phyloP scores from a whole-genome alignment of 2,888 invertebrate species.

The Hirtodrosophila confusa region DNA sequence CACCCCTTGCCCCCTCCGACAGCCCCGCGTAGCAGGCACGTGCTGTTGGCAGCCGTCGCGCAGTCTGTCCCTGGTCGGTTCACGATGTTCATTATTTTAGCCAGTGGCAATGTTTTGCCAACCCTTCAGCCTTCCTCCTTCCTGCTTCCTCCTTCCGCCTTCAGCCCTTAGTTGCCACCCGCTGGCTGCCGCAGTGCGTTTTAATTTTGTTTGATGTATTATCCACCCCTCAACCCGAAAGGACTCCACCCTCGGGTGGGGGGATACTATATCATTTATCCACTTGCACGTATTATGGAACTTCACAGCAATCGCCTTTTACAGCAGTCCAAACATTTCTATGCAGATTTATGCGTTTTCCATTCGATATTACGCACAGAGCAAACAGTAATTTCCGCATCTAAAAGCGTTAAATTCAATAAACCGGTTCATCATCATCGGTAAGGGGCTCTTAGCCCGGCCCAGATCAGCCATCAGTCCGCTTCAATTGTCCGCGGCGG shows the following conservation, averaged over 20 bases:
- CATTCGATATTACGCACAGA: constrained; percentile 10
- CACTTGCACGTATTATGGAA: too few species aligned
- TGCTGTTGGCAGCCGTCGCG: constrained; percentile 47
- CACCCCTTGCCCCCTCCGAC: background rate
- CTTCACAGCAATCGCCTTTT: too few species aligned
- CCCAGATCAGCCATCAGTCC: too few species aligned
- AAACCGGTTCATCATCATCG: constrained; percentile 30
- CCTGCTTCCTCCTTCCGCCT: background rate
- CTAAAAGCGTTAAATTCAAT: constrained; percentile 45
- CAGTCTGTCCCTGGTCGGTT: background rate
- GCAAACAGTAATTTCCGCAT: constrained; percentile 43
- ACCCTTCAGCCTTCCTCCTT: constrained; percentile 34
- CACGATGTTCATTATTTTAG: constrained; percentile 66
- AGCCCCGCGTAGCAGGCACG: constrained; percentile 58
- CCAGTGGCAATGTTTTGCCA: constrained; percentile 53
- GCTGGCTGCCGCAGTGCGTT: constrained; percentile 50
- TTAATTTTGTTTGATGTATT: constrained; percentile 79
- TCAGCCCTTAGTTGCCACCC: too few species aligned
- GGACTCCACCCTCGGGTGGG: constrained; percentile 1
- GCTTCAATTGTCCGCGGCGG: too few species aligned
- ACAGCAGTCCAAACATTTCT: background rate
- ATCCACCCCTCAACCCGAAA: constrained; percentile 5
- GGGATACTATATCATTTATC: too few species aligned
- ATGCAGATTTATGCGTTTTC: constrained; percentile 13
- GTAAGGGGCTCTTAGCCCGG: too few species aligned